Base-by-base conservation (phyloP, 2,888 invertebrate genomes). In the Dione vanillae region DNA sequence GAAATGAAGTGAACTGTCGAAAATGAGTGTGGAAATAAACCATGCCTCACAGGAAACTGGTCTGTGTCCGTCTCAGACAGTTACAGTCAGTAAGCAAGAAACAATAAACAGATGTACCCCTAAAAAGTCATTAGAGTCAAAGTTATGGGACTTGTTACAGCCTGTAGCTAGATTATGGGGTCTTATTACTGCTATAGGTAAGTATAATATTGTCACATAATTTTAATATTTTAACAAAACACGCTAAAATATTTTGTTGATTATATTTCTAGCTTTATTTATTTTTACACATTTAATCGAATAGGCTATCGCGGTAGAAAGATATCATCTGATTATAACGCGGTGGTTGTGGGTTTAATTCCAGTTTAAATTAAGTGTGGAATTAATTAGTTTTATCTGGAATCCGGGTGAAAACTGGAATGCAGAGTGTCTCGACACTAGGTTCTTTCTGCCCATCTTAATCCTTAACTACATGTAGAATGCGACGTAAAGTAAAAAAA, bases 111-210 rank as follows among this genome's bases (percentile, higher is more conserved):
- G 80, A 58, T 70, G 76, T 27, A 81, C 81, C 5, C 84, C 86
- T 45, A 86, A 85, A 68, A 90, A 90, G 74, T 85, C 91, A 0
- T 65, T 88, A 49, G 91, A 88, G n/a, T 77, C 86, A 9, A 85
- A 83, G 73, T 79, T 93, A 64, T 93, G 93, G 93, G 92, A 92
- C 52, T 76, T 91, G 64, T 76, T 93, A 70, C 92, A 93, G 72
- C 93, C 93, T 0, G 77, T 93, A 16, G 90, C 93, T 10, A 87
- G 93, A 75, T 75, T 92, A 73, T 93, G 93, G 93, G 93, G 93
- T 2, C 82, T 93, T 11, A 81, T 92, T 43, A 91, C 93, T 20
- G 88, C 92, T 71, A 82, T 93, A 49, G 92, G 93, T 92, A 74
- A 82, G 90, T 82, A 66, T 62, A 35, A 61, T 52, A 11, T 43